These are phyloP conservation scores for Piprites chloris DNA, from an alignment of 2,113 vertebrate species.

Conservation along the genomic window DNA sequence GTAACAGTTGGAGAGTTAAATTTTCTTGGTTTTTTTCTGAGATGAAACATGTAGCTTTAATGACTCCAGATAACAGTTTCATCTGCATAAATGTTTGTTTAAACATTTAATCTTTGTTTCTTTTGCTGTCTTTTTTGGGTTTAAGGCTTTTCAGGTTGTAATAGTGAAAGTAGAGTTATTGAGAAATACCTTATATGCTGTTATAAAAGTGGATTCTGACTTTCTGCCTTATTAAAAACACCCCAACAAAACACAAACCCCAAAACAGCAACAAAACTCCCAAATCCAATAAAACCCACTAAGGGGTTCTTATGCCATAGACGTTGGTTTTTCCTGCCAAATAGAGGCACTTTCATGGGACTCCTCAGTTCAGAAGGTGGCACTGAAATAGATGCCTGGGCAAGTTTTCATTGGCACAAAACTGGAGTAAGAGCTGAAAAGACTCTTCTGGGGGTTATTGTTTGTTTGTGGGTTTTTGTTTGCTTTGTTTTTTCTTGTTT, in stretches of 20 bases:
- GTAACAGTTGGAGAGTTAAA: constrained; percentile 19
- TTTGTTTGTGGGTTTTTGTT: neutral
- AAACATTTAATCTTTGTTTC: neutral
- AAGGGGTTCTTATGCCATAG: neutral
- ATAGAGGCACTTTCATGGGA: neutral
- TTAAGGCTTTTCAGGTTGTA: neutral
- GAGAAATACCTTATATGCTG: neutral
- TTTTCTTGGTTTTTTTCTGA: neutral
- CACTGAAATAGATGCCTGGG: neutral
- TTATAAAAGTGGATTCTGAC: neutral
- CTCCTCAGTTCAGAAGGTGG: neutral
- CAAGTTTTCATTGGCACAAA: neutral
- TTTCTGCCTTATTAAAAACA: neutral
- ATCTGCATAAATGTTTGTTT: neutral
- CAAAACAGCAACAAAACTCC: neutral
- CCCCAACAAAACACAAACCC: neutral
- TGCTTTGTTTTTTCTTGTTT: neutral
- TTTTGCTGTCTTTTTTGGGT: neutral
- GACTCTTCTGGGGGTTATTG: neutral
- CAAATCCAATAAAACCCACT: neutral
- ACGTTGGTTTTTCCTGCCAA: neutral
- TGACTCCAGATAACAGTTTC: neutral
- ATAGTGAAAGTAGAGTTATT: neutral
- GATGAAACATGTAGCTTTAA: constrained; percentile 22
- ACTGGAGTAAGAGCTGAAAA: neutral